Conservation (phyloP, 2,113 vertebrate species). For the Elephantulus edwardii region DNA sequence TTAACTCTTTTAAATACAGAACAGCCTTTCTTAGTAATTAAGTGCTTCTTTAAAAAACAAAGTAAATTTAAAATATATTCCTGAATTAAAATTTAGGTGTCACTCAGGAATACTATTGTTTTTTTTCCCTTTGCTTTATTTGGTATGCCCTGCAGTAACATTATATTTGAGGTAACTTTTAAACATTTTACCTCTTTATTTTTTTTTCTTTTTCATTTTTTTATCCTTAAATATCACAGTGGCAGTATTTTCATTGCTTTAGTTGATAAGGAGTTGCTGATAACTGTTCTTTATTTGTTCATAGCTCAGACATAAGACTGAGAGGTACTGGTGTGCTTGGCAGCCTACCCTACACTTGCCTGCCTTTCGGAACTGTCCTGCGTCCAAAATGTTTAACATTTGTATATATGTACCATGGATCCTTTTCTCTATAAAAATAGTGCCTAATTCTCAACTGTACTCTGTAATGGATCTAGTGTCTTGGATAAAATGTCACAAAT, state of each 20-base stretch:
- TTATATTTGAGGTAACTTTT: background rate
- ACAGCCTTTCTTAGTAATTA: background rate
- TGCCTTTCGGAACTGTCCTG: constrained; percentile 31
- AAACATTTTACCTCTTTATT: too few relatives aligned
- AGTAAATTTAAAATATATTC: constrained; percentile 13
- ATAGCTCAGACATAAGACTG: background rate
- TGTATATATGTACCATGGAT: background rate
- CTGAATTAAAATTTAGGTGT: background rate
- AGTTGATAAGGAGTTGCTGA: background rate
- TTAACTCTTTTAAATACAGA: constrained; percentile 19
- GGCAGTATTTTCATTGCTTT: constrained; percentile 10
- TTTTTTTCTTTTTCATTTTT: background rate
- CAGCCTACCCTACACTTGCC: background rate
- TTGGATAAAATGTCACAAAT: constrained; percentile 33
- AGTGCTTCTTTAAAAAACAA: constrained; percentile 5
- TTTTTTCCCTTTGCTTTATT: constrained; percentile 18
- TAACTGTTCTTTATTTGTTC: constrained; percentile 15
- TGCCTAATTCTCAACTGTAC: background rate
- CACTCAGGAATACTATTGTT: background rate
- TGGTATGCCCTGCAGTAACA: background rate
- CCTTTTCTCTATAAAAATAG: background rate
- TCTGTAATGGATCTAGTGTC: constrained; percentile 6
- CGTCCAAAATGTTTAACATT: background rate
- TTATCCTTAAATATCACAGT: background rate
- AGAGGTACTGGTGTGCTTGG: background rate